phyloP scores from a whole-genome alignment of 2,888 invertebrate species.

The Limenitis camilla region DNA sequence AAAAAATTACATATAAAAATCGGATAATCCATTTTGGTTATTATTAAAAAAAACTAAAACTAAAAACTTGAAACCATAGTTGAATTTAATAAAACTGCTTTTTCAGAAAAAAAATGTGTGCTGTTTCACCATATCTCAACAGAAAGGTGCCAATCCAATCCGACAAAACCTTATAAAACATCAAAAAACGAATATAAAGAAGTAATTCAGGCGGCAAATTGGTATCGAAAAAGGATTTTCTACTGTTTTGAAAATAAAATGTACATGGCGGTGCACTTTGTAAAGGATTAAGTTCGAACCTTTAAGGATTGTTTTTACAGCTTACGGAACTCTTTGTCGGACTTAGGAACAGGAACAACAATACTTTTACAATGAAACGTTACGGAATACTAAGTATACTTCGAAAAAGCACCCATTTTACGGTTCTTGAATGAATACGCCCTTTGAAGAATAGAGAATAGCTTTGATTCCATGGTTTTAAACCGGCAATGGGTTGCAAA shows the following conservation, averaged over 20 bases:
- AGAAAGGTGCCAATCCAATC: slow-evolving; percentile 19
- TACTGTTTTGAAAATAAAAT: slow-evolving; percentile 70
- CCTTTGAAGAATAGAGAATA: slow-evolving; percentile 49
- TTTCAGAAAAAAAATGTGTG: background rate
- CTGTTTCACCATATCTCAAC: slow-evolving; percentile 4
- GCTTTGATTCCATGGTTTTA: slow-evolving; percentile 63
- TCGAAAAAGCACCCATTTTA: slow-evolving; percentile 48
- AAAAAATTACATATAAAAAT: too few species aligned
- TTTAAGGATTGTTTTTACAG: slow-evolving; percentile 70
- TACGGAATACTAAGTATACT: slow-evolving; percentile 30
- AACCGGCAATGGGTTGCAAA: slow-evolving; percentile 47
- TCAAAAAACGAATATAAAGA: slow-evolving; percentile 44
- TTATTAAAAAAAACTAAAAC: too few species aligned
- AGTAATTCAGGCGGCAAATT: slow-evolving; percentile 68
- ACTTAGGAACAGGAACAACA: slow-evolving; percentile 38
- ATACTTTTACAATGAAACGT: slow-evolving; percentile 32
- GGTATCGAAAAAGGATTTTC: slow-evolving; percentile 68
- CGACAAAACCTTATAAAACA: slow-evolving; percentile 55
- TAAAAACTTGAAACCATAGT: too few species aligned
- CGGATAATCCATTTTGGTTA: too few species aligned
- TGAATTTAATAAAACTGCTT: too few species aligned
- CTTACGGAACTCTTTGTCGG: slow-evolving; percentile 68
- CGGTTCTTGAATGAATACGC: slow-evolving; percentile 48
- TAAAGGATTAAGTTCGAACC: slow-evolving; percentile 59
- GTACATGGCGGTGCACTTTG: slow-evolving; percentile 55